phyloP scores from a whole-genome alignment of 2,888 invertebrate genomes.

The Argyresthia albistria region DNA sequence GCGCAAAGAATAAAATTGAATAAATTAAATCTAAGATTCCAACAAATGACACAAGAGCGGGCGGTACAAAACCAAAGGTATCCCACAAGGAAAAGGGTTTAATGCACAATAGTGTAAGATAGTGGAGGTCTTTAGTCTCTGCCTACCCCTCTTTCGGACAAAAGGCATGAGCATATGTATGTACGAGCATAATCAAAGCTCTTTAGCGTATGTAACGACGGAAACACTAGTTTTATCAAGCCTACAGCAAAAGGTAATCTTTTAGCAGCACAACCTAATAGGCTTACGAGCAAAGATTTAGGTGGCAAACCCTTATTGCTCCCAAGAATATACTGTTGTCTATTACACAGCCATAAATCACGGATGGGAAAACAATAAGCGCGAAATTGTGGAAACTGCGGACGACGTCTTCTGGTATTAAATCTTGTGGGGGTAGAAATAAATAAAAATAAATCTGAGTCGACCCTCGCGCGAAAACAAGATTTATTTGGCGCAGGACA shows the following conservation, averaged over 20 bases:
- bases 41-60: too few species aligned
- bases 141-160: too few species aligned
- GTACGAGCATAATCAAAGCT: too few species aligned
- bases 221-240: background rate
- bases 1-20: too few species aligned
- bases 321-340: conserved; percentile 63
- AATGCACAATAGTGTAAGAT: too few species aligned
- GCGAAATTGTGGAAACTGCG: conserved; percentile 72
- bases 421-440: conserved; percentile 66
- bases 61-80: too few species aligned
- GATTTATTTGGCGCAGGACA: conserved; percentile 39
- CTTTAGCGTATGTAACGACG: too few species aligned
- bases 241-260: background rate
- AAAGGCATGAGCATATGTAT: too few species aligned
- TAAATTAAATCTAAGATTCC: too few species aligned
- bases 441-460: conserved; percentile 69
- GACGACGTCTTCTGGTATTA: conserved; percentile 61
- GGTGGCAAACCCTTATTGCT: conserved; percentile 69
- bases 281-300: conserved; percentile 67
- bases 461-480: conserved; percentile 52
- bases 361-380: conserved; percentile 73
- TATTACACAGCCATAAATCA: conserved; percentile 67
- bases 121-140: too few species aligned
- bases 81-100: too few species aligned
- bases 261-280: conserved; percentile 28